Evolutionary conservation across 2,888 invertebrate genomes (phyloP).

Genomic region (Polyommatus icarus): DNA sequence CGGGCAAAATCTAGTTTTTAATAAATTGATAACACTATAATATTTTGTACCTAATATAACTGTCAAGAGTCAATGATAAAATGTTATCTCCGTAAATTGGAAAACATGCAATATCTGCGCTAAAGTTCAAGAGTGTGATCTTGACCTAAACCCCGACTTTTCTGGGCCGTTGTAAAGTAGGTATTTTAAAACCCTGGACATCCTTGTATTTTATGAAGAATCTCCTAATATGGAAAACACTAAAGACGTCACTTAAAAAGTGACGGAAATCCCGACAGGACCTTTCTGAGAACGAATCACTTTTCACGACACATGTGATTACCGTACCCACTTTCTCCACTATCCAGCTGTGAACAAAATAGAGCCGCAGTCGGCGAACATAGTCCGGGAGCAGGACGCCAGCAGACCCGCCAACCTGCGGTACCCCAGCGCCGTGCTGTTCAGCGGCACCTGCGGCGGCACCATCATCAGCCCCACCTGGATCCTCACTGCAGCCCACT

Average conservation of each 20-base stretch:
- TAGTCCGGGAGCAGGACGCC: background rate
- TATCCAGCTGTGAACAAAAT: background rate
- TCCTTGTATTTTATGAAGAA: background rate
- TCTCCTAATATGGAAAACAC: background rate
- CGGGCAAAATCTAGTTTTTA: no score
- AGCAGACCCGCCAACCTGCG: conserved; percentile 36
- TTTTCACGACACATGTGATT: no score
- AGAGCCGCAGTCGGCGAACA: background rate
- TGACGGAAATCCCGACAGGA: no score
- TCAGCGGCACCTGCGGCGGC: conserved; percentile 69
- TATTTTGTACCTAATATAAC: background rate
- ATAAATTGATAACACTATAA: no score
- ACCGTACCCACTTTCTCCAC: no score
- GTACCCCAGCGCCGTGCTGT: conserved; percentile 66
- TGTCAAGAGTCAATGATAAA: background rate
- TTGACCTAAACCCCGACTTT: background rate
- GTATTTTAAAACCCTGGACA: background rate
- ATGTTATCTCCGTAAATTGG: background rate
- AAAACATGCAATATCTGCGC: background rate
- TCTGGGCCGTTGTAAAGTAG: background rate
- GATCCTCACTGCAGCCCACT: conserved; percentile 69
- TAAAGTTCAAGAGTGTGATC: background rate
- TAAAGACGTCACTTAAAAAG: no score
- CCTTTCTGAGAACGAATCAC: no score
- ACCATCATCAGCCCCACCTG: conserved; percentile 67